Base-by-base conservation (phyloP, 2,113 vertebrate species). In the Petrocephalus microphthalmus region DNA sequence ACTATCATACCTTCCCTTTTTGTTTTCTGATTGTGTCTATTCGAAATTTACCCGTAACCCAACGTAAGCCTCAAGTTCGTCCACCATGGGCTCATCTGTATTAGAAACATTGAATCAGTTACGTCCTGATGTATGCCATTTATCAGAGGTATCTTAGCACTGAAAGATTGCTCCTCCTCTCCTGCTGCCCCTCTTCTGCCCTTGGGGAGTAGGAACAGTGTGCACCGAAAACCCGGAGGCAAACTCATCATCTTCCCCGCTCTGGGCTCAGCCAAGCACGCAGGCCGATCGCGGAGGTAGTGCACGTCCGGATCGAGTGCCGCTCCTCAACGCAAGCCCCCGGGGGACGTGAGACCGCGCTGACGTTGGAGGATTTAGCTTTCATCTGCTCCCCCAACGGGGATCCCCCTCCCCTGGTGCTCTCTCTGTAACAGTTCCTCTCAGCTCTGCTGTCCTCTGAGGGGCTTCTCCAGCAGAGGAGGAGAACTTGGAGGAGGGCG, bases 281-380 rank as follows among this genome's bases (percentile, higher is more conserved):
- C 29, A n/a, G 81, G 25, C 84, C 52, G 25, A 85, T 85, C 84
- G 29, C 8, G 49, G 84, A 56, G 84, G 84, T 54, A 85, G n/a
- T 13, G 49, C 49, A 85, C 52, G 29, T 85, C 84, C 84, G 29
- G 84, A 53, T 85, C 29, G 25, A 85, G 84, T 29, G 13, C 84
- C 52, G 11, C 84, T 85, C 84, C 17, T 53, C 84, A 56, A 11
- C 33, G 29, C 52, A 33, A 33, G 45, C 81, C 84, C 84, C 84
- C 84, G 2, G 51, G 84, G 84, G 84, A 51, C 51, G 19, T 56
- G 25, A 85, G 52, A 56, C 84, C 49, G 7, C 20, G 84, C 84
- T 85, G 84, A 85, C 52, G 84, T 85, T 52, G 52, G 84, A 85
- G 51, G 84, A 85, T 85, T 85, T 85, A 29, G 52, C 84, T 85